phyloP scores from a whole-genome alignment of 2,797 vertebrate genomes.

The Sebastes nivosus region DNA sequence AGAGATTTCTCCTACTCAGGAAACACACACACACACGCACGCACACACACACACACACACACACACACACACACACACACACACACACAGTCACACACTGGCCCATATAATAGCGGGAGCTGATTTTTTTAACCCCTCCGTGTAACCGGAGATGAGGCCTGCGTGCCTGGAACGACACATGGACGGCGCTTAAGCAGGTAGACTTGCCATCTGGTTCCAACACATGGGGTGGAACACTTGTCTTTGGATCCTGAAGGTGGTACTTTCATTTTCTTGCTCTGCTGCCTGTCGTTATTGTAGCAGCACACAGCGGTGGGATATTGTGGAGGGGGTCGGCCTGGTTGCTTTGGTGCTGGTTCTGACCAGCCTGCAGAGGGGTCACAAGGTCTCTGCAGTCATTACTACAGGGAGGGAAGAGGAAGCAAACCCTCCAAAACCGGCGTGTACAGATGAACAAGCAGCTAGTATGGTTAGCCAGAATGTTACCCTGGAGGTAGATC shows the following conservation, averaged over 20 bases:
- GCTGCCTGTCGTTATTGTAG: not conserved
- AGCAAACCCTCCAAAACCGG: not conserved
- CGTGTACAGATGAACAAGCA: not conserved
- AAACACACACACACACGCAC: constrained; percentile 34
- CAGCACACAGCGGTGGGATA: not conserved
- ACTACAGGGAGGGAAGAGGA: not conserved
- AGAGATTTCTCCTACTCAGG: constrained; percentile 42
- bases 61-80: constrained; percentile 7
- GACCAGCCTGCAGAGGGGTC: constrained; percentile 18
- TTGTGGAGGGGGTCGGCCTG: not conserved
- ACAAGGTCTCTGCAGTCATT: constrained; percentile 9
- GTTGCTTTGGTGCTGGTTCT: constrained; percentile 3
- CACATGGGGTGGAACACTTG: constrained; percentile 41
- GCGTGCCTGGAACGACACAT: constrained; percentile 46
- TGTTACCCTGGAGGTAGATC: not conserved
- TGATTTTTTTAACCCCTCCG: constrained; percentile 41
- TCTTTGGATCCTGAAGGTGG: constrained; percentile 25
- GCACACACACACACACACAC: not conserved
- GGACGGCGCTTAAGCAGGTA: constrained; percentile 47
- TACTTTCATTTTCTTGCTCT: constrained; percentile 30
- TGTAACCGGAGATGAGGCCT: constrained; percentile 62
- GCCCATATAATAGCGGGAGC: constrained; percentile 35
- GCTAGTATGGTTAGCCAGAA: not conserved
- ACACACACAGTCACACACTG: not conserved
- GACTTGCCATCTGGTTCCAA: constrained; percentile 61